These are phyloP conservation scores for Ophioninae sp. DNA, from an alignment of 2,888 invertebrate species.

Conservation along the genomic window DNA sequence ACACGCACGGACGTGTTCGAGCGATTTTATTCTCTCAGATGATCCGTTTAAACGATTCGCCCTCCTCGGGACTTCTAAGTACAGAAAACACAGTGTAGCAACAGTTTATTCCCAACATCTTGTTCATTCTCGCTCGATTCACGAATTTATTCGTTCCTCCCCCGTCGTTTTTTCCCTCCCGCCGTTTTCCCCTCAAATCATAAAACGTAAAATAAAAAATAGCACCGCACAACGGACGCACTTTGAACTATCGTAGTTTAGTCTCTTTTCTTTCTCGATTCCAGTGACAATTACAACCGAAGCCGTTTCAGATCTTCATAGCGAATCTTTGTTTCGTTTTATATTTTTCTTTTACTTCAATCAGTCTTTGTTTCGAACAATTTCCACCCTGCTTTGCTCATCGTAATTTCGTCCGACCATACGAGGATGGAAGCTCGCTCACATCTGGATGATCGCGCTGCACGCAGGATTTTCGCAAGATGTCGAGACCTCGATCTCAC, in stretches of 20 bases:
- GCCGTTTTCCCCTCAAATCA: constrained; percentile 65
- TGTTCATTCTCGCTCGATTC: constrained; percentile 71
- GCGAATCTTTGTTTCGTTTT: background rate
- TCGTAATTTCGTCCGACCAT: constrained; percentile 11
- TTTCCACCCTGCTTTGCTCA: constrained; percentile 40
- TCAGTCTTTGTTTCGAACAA: constrained; percentile 12
- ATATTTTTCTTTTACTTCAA: constrained; percentile 23
- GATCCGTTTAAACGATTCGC: constrained; percentile 75
- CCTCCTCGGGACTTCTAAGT: constrained; percentile 79
- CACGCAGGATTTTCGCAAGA: background rate
- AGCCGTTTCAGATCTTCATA: background rate
- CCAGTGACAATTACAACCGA: background rate
- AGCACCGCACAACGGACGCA: constrained; percentile 67
- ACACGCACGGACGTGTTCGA: background rate
- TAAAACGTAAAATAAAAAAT: constrained; percentile 75
- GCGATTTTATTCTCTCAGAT: constrained; percentile 69
- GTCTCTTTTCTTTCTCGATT: constrained; percentile 6
- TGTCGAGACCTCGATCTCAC: background rate
- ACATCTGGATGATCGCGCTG: constrained; percentile 43
- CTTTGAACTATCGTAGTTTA: constrained; percentile 61
- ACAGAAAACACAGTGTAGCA: constrained; percentile 76
- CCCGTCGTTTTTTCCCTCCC: background rate
- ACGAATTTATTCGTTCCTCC: constrained; percentile 31
- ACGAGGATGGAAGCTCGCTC: constrained; percentile 19
- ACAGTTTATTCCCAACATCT: constrained; percentile 77